Evolutionary conservation across 2,113 vertebrate species (phyloP).

Genomic region (Danionella cerebrum): DNA sequence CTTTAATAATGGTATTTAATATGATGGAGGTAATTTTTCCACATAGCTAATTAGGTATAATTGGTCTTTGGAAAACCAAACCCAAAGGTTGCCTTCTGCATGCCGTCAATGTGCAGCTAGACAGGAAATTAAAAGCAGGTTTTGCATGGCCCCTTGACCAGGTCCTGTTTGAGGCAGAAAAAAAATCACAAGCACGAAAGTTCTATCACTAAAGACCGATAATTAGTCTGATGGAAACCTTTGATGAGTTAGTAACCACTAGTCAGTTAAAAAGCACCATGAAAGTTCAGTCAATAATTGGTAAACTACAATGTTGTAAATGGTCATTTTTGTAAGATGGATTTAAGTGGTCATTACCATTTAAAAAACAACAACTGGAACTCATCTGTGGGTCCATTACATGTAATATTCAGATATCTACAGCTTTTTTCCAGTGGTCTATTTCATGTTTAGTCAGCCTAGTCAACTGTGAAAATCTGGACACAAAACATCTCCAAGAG

Average conservation of each 20-base stretch:
- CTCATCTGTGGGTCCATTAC: no score
- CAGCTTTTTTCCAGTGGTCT: no score
- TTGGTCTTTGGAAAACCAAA: conserved; percentile 61
- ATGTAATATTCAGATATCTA: no score
- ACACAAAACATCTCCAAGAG: no score
- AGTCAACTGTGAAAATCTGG: no score
- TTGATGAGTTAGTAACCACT: not conserved
- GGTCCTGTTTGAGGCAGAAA: not conserved
- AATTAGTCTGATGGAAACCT: conserved; percentile 12
- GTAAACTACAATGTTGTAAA: no score
- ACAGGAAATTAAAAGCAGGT: conserved; percentile 52
- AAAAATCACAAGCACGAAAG: not conserved
- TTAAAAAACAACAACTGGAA: no score
- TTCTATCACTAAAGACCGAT: conserved; percentile 16
- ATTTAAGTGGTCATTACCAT: no score
- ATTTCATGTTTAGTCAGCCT: no score
- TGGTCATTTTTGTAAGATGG: no score
- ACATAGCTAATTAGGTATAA: conserved; percentile 46
- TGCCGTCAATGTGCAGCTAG: conserved; percentile 47
- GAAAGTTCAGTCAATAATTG: no score
- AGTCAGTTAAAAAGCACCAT: not conserved
- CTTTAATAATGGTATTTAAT: conserved; percentile 38
- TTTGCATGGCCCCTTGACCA: conserved; percentile 32
- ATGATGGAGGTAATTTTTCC: conserved; percentile 45
- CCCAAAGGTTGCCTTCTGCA: conserved; percentile 22